Conservation (phyloP, 2,797 vertebrate genomes). For the Dicrostonyx torquatus region DNA sequence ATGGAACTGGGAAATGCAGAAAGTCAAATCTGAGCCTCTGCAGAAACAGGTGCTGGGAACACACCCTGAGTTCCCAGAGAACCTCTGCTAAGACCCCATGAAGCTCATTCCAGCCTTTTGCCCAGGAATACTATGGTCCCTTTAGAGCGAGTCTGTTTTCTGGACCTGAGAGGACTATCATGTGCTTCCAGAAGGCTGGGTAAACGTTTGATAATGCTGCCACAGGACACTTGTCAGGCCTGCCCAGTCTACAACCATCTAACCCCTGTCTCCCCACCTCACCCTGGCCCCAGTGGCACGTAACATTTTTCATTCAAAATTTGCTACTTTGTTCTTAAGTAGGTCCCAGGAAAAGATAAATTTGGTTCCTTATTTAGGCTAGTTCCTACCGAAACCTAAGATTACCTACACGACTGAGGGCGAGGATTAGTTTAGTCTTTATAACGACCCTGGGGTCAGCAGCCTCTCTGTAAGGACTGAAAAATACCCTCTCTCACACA, state of each 20-base stretch:
- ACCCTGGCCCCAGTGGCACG: not conserved
- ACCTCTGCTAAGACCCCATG: not conserved
- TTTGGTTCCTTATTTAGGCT: not conserved
- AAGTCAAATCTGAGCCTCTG: not conserved
- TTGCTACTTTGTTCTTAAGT: conserved; percentile 68
- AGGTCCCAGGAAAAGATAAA: conserved; percentile 49
- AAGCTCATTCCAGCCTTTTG: not conserved
- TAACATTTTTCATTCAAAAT: conserved; percentile 56
- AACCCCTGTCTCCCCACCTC: not conserved
- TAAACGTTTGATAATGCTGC: not conserved
- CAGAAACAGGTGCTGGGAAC: not conserved
- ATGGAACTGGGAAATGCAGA: not conserved
- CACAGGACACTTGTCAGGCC: not conserved
- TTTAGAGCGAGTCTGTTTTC: not conserved
- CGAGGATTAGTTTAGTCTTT: not conserved
- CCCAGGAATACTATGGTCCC: not conserved
- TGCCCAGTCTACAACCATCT: not conserved
- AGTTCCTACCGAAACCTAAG: not conserved
- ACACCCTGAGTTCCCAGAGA: not conserved
- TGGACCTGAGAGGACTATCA: not conserved
- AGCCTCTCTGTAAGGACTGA: not conserved
- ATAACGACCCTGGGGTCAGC: not conserved
- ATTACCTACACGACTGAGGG: not conserved
- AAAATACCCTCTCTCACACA: not conserved
- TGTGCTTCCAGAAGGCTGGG: not conserved